These are phyloP conservation scores for Dendropsophus ebraccatus DNA, from an alignment of 2,113 vertebrate genomes.

Conservation along the genomic window DNA sequence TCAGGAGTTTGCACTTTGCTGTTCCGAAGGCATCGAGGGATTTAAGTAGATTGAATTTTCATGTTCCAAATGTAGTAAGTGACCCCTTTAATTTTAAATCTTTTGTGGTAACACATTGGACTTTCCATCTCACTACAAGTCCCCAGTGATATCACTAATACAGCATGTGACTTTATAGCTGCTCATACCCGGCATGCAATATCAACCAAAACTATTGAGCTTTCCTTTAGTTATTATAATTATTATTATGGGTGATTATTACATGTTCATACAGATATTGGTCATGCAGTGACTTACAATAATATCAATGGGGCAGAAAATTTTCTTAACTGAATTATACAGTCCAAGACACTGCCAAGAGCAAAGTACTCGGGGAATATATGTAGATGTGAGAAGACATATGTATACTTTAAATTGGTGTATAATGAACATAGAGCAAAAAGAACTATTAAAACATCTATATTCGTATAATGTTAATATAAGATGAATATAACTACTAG, in stretches of 20 bases:
- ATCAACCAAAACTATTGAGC: too few species aligned
- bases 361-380: too few species aligned
- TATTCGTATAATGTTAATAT: too few species aligned
- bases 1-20: background rate
- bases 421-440: too few species aligned
- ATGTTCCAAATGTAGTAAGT: background rate
- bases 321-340: too few species aligned
- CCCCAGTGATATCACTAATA: background rate
- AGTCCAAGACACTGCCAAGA: too few species aligned
- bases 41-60: background rate
- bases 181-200: background rate
- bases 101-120: background rate
- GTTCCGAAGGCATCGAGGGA: background rate
- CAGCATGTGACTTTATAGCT: background rate
- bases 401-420: too few species aligned
- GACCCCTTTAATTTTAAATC: conserved; percentile 7
- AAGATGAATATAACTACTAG: background rate
- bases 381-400: too few species aligned
- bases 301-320: too few species aligned
- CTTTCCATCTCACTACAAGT: background rate
- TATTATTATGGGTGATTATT: background rate
- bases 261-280: background rate
- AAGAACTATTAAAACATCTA: too few species aligned
- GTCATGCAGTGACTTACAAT: background rate
- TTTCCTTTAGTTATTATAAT: too few species aligned